phyloP scores from a whole-genome alignment of 2,113 vertebrate species.

The Antigone vipio region DNA sequence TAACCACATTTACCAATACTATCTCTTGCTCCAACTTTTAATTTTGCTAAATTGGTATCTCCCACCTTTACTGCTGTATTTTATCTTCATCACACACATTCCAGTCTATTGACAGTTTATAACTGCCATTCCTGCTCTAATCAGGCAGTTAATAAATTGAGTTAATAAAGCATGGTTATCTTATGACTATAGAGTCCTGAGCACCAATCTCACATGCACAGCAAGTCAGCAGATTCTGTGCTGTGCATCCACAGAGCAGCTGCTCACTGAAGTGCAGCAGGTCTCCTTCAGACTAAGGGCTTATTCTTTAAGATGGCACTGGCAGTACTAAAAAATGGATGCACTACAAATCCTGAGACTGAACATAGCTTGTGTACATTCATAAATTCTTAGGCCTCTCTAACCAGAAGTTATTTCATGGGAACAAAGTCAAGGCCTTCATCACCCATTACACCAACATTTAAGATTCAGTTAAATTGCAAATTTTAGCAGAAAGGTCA shows the following conservation, averaged over 20 bases:
- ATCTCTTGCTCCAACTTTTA: not conserved
- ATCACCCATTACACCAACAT: not conserved
- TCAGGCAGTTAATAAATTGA: not conserved
- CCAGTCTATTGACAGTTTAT: not conserved
- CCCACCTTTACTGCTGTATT: not conserved
- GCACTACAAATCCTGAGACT: not conserved
- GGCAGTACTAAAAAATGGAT: not conserved
- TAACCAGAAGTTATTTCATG: not conserved
- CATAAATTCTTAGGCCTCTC: accelerated
- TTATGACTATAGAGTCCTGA: not conserved
- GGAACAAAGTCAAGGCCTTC: not conserved
- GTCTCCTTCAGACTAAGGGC: not conserved
- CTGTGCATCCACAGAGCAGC: not conserved
- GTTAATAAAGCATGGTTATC: not conserved
- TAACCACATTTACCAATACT: not conserved
- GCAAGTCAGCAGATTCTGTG: not conserved
- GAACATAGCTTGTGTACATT: not conserved
- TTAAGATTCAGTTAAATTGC: not conserved
- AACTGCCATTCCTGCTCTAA: not conserved
- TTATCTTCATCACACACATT: not conserved
- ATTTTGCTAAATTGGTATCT: not conserved
- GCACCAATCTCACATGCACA: not conserved
- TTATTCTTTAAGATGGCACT: not conserved
- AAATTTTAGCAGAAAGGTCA: not conserved
- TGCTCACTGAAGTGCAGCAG: not conserved